Conservation (phyloP, 2,888 invertebrate species). For the Dryobotodes eremita region DNA sequence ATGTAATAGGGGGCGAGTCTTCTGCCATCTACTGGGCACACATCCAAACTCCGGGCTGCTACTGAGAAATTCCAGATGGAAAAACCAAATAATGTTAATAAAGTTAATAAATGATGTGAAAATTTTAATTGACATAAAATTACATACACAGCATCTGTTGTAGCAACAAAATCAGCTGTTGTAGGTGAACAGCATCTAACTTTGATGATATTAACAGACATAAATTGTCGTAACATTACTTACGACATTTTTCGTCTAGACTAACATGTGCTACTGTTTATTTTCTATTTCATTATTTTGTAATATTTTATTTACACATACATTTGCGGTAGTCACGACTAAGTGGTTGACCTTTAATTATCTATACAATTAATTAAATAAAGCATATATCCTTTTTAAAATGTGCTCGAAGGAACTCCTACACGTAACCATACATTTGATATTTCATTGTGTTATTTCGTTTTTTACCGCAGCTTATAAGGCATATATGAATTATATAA, state of each 20-base stretch:
- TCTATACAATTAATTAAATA: constrained; percentile 17
- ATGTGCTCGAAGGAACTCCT: constrained; percentile 24
- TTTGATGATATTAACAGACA: constrained; percentile 1
- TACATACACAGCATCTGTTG: neutral
- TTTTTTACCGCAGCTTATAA: constrained; percentile 20
- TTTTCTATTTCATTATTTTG: constrained; percentile 9
- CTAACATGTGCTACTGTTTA: neutral
- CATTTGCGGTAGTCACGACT: constrained; percentile 12
- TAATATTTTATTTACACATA: neutral
- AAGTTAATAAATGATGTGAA: too few species aligned
- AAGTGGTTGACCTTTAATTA: constrained; percentile 32
- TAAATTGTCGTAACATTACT: constrained; percentile 7
- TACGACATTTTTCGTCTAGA: constrained; percentile 7
- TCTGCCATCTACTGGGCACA: too few species aligned
- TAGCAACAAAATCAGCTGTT: neutral
- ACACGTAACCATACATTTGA: neutral
- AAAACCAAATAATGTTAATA: too few species aligned
- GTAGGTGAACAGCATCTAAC: too few species aligned
- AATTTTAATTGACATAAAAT: neutral
- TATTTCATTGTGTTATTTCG: neutral
- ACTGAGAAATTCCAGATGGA: too few species aligned
- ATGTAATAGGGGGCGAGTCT: too few species aligned
- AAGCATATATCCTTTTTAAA: constrained; percentile 27
- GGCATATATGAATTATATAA: constrained; percentile 8
- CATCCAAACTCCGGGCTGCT: too few species aligned